Conservation (phyloP, 2,113 vertebrate genomes). For the Psittacara wagleri region DNA sequence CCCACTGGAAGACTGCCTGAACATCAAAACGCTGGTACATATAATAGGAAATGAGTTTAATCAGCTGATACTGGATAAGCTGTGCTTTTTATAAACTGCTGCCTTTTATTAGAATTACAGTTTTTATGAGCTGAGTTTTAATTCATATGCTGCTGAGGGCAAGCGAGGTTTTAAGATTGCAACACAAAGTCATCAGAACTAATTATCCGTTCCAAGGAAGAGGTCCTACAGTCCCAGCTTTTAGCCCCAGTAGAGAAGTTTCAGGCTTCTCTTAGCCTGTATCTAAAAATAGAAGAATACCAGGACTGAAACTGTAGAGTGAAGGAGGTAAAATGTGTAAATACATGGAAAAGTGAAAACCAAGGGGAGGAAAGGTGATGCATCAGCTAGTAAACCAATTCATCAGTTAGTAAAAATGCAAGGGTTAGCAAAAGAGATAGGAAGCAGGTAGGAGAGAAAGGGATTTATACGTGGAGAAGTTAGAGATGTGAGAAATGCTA, state of each 20-base stretch:
- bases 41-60: neutral
- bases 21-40: neutral
- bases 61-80: neutral
- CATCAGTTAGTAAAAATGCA: neutral
- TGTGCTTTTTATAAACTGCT: neutral
- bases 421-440: neutral
- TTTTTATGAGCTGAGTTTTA: neutral
- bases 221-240: neutral
- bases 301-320: neutral
- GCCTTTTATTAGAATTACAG: neutral
- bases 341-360: neutral
- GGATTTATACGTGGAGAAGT: neutral
- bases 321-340: neutral
- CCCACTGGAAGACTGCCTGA: neutral
- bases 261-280: neutral
- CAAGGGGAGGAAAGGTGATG: neutral
- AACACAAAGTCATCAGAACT: neutral
- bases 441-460: neutral
- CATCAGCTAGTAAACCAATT: neutral
- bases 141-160: neutral
- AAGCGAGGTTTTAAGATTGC: neutral
- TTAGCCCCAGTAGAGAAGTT: neutral
- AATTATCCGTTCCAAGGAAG: neutral
- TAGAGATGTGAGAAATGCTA: neutral
- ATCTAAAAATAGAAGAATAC: neutral